Evolutionary conservation across 1,140 invertebrate genomes (phyloP).

Genomic region (Drosophila saltans): DNA sequence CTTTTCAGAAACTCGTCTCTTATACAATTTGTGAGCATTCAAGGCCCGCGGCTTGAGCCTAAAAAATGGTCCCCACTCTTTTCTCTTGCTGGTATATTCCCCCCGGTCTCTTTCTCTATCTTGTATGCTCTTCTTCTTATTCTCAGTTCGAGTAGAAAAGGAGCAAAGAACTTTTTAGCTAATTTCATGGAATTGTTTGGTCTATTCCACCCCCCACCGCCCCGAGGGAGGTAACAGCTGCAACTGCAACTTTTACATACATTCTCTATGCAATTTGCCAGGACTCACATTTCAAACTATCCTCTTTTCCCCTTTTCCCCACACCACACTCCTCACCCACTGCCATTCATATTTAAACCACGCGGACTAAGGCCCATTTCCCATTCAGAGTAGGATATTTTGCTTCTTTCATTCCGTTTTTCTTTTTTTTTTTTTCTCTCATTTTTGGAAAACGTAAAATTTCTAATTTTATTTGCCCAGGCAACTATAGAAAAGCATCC

Average conservation of each 20-base stretch:
- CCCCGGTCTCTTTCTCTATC: neutral
- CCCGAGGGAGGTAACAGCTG: constrained; percentile 53
- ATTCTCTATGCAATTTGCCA: constrained; percentile 74
- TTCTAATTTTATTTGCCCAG: constrained; percentile 77
- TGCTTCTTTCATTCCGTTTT: neutral
- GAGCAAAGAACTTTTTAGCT: constrained; percentile 67
- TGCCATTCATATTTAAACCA: constrained; percentile 70
- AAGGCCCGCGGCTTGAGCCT: constrained; percentile 75
- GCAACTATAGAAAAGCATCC: constrained; percentile 73
- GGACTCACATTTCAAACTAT: constrained; percentile 62
- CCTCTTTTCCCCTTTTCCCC: constrained; percentile 4
- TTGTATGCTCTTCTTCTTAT: neutral
- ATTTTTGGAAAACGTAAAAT: constrained; percentile 77
- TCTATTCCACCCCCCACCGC: neutral
- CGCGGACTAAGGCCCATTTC: constrained; percentile 28
- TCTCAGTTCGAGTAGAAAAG: constrained; percentile 29
- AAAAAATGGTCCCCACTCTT: constrained; percentile 55
- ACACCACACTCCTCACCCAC: neutral
- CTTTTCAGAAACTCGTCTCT: constrained; percentile 63
- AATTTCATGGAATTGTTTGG: constrained; percentile 76
- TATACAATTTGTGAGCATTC: constrained; percentile 73
- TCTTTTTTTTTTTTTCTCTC: constrained; percentile 1
- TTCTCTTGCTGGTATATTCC: constrained; percentile 2
- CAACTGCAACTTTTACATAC: constrained; percentile 75
- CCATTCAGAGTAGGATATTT: constrained; percentile 53